Evolutionary conservation across 1,140 invertebrate genomes (phyloP), one percentile per base, ranked within the genome.

Genomic region (Sycophila sp.): DNA sequence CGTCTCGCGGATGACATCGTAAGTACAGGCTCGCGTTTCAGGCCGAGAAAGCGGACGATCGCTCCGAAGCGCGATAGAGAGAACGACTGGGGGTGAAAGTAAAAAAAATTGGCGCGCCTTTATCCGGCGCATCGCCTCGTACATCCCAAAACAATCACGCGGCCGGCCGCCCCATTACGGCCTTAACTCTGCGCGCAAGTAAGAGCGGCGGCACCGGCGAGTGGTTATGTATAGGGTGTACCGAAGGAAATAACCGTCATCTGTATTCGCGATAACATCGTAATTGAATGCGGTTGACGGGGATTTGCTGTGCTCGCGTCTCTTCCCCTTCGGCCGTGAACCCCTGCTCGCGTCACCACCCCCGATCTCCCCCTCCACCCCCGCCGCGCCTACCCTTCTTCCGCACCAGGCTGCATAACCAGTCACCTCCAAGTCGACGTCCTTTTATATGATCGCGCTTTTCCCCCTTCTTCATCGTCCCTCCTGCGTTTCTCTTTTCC

Each of bases 221-320:
- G n/a, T 74, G 59, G 80, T 86, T 85, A 85, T 81, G 80, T 86
- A 83, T 85, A 85, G 85, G 85, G 85, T 87, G 83, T 87, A 86
- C 84, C 83, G 81, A 85, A 87, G 86, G 86, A 87, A 87, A 87
- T 87, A 87, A 87, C 86, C 85, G 86, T 87, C 86, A 87, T 87
- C 86, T 87, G 85, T 87, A 87, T 87, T 85, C 85, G 83, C 85
- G 86, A 87, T 87, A 87, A 86, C 83, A 87, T 87, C 86, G 85
- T 87, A 87, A 87, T 87, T 87, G 86, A 87, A 87, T 87, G 84
- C 82, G 85, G 86, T 86, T 86, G 86, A 87, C 85, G 84, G 85
- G 85, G 84, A 86, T 87, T 86, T 86, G 84, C 81, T 84, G 78
- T 83, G 81, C 77, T 75, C 38, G 64, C 72, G 67, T 78, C 76